Percentiles rank a stretch among this genome's conserved stretches.
phyloP scores from a whole-genome alignment of 2,797 vertebrate species.

The Tapirus indicus region DNA sequence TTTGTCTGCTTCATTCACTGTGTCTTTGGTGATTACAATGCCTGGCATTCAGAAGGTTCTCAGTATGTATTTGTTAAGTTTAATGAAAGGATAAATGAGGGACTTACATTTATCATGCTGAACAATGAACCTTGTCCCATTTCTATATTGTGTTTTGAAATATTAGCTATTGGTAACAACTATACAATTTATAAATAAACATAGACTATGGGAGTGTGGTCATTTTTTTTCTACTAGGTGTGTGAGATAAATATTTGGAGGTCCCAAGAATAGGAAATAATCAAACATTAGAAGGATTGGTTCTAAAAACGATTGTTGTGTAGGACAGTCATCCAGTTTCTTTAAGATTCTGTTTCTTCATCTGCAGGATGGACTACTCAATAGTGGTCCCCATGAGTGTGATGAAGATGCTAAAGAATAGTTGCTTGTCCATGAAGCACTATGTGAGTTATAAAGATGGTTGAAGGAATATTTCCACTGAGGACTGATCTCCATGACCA shows the following conservation, averaged over 20 bases:
- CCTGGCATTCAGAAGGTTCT: neutral
- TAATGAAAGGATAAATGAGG: constrained; percentile 10
- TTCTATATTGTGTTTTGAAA: neutral
- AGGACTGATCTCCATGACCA: neutral
- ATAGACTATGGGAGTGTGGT: neutral
- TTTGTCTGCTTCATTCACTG: neutral
- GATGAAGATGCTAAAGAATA: neutral
- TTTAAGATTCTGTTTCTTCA: neutral
- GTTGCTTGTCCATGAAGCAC: neutral
- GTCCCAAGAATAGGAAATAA: neutral
- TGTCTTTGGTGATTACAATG: neutral
- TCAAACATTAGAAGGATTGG: neutral
- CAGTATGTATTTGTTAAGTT: neutral
- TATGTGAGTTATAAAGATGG: neutral
- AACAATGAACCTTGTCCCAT: neutral
- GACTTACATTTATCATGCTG: neutral
- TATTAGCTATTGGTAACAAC: neutral
- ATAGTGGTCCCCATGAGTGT: neutral
- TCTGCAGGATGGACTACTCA: neutral
- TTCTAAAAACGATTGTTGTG: neutral
- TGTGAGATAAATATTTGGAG: neutral
- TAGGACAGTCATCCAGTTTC: neutral
- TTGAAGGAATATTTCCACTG: neutral
- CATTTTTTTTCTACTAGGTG: neutral
- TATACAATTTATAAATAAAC: neutral